phyloP scores from a whole-genome alignment of 2,113 vertebrate genomes.

The Microtus ochrogaster region DNA sequence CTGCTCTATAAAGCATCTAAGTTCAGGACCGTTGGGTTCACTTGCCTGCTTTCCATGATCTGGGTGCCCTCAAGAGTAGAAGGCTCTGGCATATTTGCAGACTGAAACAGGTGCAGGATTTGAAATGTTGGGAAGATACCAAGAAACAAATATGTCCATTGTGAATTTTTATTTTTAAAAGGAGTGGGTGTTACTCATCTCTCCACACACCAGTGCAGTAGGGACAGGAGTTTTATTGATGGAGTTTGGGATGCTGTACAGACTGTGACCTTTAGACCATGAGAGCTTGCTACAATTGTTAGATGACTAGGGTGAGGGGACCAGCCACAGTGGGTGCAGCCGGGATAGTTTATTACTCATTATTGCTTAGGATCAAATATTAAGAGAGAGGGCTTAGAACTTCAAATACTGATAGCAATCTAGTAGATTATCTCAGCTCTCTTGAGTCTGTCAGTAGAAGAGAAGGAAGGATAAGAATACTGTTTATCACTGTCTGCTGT shows the following conservation, averaged over 20 bases:
- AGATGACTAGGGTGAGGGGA: background rate
- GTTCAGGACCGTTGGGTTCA: background rate
- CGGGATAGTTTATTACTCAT: background rate
- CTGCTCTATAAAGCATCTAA: background rate
- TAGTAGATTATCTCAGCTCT: slow-evolving; percentile 94
- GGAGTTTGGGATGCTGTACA: background rate
- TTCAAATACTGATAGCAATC: slow-evolving; percentile 94
- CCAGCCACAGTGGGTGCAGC: background rate
- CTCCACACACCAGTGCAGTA: background rate
- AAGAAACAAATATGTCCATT: background rate
- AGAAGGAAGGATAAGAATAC: background rate
- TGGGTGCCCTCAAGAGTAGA: background rate
- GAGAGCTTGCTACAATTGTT: background rate
- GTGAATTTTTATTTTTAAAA: background rate
- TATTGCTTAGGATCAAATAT: background rate
- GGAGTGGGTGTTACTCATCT: background rate
- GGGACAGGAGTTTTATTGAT: background rate
- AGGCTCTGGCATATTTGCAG: background rate
- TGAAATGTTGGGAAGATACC: background rate
- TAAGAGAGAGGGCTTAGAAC: slow-evolving; percentile 80
- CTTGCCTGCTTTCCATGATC: background rate
- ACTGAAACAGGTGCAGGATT: background rate
- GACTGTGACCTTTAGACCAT: background rate
- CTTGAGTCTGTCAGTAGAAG: slow-evolving; percentile 78
- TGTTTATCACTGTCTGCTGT: background rate